Evolutionary conservation across 53 echinoderm and acorn worm species (phyloP), one percentile per base, ranked within the genome.

Genomic region (Paracentrotus lividus): DNA sequence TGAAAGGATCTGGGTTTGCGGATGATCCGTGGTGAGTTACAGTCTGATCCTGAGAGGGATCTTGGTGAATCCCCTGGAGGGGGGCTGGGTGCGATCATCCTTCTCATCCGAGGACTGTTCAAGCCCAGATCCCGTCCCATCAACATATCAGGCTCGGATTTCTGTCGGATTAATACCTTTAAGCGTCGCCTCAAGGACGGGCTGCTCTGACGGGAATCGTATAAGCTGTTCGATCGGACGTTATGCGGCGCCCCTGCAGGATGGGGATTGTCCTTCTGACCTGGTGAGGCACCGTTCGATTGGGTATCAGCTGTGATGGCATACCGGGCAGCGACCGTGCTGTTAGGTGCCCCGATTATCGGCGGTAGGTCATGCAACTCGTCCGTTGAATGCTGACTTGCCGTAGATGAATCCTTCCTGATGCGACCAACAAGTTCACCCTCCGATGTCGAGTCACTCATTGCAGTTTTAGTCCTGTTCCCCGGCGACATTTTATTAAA

Each of bases 111-210:
- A 2, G 78, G 78, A 31, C 78, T 77, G 47, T 34, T 68, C 44
- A 77, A 10, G 0, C 77, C 78, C 2, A 78, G 14, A 54, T 78
- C 92, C 15, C 92, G 34, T 4, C 78, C 92, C 21, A 92, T 40
- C n/a, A 92, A 49, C 92, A 92, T 92, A 44, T 92, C 92, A 18
- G 92, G 81, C 34, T 92, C 92, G 1, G 92, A 92, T n/a, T 92
- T 92, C 36, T 92, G 92, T 56, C 92, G 40, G 42, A 92, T 44
- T 23, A 92, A 27, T 1, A 81, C 38, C n/a, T 92, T 92, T 43
- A 92, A 42, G n/a, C 92, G 77, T 3, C 92, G 55, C 26, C 92
- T 59, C 42, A 92, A 40, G 10, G 92, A 92, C 44, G 92, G 92
- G n/a, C 92, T 92, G 13, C 54, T 34, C 81, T 92, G 92, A 18